Conservation (phyloP, 2,888 invertebrate genomes). For the Syrphus vitripennis region DNA sequence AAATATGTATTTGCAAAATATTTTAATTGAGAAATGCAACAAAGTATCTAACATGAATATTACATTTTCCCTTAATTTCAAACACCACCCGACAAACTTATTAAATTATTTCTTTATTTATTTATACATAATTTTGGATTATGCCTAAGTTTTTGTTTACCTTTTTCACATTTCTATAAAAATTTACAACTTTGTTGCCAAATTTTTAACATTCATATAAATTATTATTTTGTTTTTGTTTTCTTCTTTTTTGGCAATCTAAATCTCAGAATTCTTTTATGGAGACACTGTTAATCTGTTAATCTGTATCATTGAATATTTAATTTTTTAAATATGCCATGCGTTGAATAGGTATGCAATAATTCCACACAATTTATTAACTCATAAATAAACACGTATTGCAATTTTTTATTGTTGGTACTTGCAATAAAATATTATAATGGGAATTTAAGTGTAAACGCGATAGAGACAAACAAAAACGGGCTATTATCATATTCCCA, state of each 20-base stretch:
- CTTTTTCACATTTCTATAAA: too few relatives aligned
- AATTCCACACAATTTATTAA: slow-evolving; percentile 72
- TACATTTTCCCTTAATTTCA: too few relatives aligned
- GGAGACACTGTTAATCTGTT: neutral
- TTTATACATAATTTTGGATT: too few relatives aligned
- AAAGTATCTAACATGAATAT: too few relatives aligned
- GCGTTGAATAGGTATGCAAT: slow-evolving; percentile 26
- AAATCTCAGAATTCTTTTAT: neutral
- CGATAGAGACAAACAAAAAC: slow-evolving; percentile 37
- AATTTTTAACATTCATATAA: neutral
- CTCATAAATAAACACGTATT: slow-evolving; percentile 72
- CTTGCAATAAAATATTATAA: slow-evolving; percentile 63
- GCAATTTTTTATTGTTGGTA: slow-evolving; percentile 51
- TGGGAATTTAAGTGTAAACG: slow-evolving; percentile 61
- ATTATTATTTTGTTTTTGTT: neutral
- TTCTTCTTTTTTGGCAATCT: neutral
- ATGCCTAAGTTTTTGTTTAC: too few relatives aligned
- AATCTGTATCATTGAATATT: neutral
- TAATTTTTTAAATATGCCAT: neutral
- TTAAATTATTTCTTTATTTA: too few relatives aligned
- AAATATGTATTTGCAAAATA: too few relatives aligned
- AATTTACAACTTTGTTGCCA: neutral
- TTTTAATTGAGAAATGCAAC: too few relatives aligned
- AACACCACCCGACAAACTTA: too few relatives aligned
- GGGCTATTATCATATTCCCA: slow-evolving; percentile 1